Conservation (phyloP, 2,113 vertebrate species). For the Condylura cristata region DNA sequence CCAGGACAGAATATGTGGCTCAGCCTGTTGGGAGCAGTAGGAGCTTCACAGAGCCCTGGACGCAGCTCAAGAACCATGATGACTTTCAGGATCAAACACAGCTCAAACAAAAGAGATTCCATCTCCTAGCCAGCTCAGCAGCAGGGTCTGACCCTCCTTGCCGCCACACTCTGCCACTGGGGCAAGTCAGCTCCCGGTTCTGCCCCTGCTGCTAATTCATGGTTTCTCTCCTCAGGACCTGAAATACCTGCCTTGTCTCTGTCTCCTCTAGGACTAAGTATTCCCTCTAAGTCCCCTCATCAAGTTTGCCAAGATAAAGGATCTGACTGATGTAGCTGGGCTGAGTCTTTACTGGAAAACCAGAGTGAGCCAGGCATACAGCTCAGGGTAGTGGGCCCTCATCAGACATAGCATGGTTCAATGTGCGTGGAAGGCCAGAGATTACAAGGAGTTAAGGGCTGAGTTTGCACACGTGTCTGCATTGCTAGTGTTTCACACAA, state of each 20-base stretch:
- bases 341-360: not conserved
- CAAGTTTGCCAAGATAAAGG: not conserved
- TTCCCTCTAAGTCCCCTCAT: not conserved
- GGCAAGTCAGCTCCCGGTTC: accelerated
- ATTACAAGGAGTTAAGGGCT: not conserved
- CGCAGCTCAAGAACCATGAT: not conserved
- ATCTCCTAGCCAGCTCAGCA: not conserved
- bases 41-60: not conserved
- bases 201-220: not conserved
- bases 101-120: not conserved
- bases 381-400: not conserved
- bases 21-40: not conserved
- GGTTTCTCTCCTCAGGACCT: not conserved
- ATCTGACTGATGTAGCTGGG: not conserved
- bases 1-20: not conserved
- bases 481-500: not conserved
- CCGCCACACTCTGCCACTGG: not conserved
- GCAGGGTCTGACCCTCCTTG: not conserved
- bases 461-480: not conserved
- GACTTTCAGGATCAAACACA: not conserved
- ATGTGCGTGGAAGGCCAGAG: not conserved
- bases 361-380: not conserved
- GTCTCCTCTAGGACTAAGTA: not conserved
- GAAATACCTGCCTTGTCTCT: not conserved
- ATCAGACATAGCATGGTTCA: not conserved